Conservation (phyloP, 2,797 vertebrate genomes). For the Discoglossus pictus region DNA sequence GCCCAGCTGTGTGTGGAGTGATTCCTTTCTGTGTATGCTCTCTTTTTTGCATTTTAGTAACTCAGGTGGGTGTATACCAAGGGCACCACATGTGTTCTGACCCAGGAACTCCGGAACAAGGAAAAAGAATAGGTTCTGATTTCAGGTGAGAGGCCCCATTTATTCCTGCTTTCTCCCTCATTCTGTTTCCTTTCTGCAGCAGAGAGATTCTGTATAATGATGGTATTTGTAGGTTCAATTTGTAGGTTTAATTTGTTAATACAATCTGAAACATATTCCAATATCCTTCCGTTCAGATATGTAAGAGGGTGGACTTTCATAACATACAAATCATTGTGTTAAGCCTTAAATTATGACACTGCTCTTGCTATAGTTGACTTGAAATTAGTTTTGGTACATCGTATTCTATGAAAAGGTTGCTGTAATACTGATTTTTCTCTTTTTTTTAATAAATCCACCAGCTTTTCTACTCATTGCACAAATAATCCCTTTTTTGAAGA, state of each 20-base stretch:
- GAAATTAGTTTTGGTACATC: not conserved
- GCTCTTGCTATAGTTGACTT: not conserved
- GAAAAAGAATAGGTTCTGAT: conserved; percentile 97
- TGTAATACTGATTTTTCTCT: not conserved
- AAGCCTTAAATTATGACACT: not conserved
- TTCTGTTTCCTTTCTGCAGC: conserved; percentile 39
- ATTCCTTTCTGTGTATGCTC: conserved; percentile 69
- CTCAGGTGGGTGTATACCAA: conserved; percentile 97
- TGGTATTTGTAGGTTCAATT: too few species aligned
- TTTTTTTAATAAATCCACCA: not conserved
- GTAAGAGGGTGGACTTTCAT: too few species aligned
- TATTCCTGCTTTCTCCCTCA: conserved; percentile 4
- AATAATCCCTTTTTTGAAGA: not conserved
- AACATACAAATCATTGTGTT: not conserved
- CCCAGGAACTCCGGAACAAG: conserved; percentile 94
- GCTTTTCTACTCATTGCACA: not conserved
- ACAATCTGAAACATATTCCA: not conserved
- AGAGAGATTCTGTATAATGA: not conserved
- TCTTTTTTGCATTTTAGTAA: conserved; percentile 81
- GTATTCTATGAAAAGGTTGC: not conserved
- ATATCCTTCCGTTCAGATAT: not conserved
- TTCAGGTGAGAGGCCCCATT: conserved; percentile 84
- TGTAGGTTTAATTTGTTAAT: conserved; percentile 4
- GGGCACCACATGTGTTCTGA: conserved; percentile 98
- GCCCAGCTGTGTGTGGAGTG: conserved; percentile 52